Base-by-base conservation (phyloP, 2,113 vertebrate species). In the Leptocoma aspasia region DNA sequence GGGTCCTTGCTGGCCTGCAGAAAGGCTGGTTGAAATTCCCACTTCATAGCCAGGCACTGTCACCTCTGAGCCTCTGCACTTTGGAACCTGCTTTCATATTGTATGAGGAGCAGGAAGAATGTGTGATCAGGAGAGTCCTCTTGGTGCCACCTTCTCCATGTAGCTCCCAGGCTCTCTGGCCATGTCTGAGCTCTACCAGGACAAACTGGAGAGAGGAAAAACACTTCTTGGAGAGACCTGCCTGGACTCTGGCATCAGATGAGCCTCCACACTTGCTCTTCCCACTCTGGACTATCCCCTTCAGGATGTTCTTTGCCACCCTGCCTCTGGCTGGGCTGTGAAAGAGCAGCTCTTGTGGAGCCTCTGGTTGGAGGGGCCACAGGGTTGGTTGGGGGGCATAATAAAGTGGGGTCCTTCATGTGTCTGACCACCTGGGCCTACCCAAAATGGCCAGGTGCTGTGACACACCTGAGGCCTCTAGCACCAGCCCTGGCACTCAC, bases 361-460 rank as follows among this genome's bases (percentile, higher is more conserved):
- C 18, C 14, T 11, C 24, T 0, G 1, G 6, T 6, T 6, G 7
- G 30, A 45, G 18, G 8, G 21, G 27, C 49, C 27, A 5, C 45
- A 33, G 3, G 37, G 9, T 57, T 82, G 21, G 3, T 1, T 57
- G 53, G 26, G 37, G 37, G 9, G 12, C 9, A 6, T 31, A 70
- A 44, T 27, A 13, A 69, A 53, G 35, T 7, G 24, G 10, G 4
- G 16, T 45, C 18, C 47, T 72, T 65, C 13, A 0, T 14, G n/a
- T 44, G 17, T 47, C 49, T 59, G 86, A 50, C 26, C 41, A 49
- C 8, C 49, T 69, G 37, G 35, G 28, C 41, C 27, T 57, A 14
- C 33, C 44, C 30, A 39, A 33, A 77, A 33, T 0, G 5, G 7
- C 23, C 44, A 41, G 37, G 35, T 50, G 52, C 53, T 79, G 61